Base-by-base conservation (phyloP, 30 jellyfish, hydroid and myxozoan genomes). In the Cassiopea xamachana region DNA sequence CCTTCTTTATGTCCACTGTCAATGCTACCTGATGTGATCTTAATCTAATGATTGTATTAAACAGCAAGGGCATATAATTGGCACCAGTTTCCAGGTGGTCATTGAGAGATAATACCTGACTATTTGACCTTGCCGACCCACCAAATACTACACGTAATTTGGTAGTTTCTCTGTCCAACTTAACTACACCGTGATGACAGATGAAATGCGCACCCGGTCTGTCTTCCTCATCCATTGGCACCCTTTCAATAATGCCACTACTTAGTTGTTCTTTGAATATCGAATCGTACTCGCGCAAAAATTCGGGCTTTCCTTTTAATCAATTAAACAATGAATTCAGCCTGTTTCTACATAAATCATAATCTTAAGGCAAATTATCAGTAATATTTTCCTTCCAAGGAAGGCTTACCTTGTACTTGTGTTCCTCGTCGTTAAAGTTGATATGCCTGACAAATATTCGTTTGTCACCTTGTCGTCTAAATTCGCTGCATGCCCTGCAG, bases 1-100 rank as follows among this genome's bases (percentile, higher is more conserved):
- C 92, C 84, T 77, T 87, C 47, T 87, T 93, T 19, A 74, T 73
- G 85, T 88, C 95, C 5, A 73, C 85, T 17, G 91, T 88, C 18
- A 79, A 19, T 9, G 87, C 91, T 8, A 79, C 80, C 10, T 48
- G 51, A 71, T 88, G 79, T 43, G 58, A 43, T 60, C 92, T 55
- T 60, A 87, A 87, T 47, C 89, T 47, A 4, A 87, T 68, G 17
- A 88, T 58, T 43, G 79, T 88, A 5, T 81, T 86, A 59, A 81
- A 70, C 60, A 87, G 44, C 16, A 39, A 51, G 10, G 79, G 89
- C 69, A 64, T 59, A 43, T 45, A 79, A 47, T 79, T 64, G 44
- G 18, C 84, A 14, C 92, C 95, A 6, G 50, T 75, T 64, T 69
- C 83, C 44, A 88, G 77, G 64, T 93, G 76, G 69, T 79, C 84